A percentile compares a stretch with the other conserved stretches of the same genome.
phyloP scores from a whole-genome alignment of 2,888 invertebrate species.

The Laothoe populi region DNA sequence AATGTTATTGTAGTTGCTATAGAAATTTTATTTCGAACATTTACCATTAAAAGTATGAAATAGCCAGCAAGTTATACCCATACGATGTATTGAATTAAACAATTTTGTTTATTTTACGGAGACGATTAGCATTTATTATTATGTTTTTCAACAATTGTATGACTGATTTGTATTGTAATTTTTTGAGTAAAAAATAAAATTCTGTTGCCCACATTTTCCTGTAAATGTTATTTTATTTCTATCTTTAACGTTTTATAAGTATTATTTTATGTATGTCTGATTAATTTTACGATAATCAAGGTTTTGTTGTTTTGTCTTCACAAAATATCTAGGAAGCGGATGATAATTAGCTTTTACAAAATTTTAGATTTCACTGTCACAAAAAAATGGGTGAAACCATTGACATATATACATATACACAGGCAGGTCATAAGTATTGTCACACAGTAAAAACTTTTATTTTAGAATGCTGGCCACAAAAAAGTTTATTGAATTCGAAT shows the following conservation, averaged over 20 bases:
- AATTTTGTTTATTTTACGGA: slow-evolving; percentile 13
- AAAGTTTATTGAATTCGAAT: too few relatives aligned
- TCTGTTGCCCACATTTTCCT: slow-evolving; percentile 44
- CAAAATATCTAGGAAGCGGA: too few relatives aligned
- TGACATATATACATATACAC: too few relatives aligned
- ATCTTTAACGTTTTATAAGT: neutral
- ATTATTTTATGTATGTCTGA: too few relatives aligned
- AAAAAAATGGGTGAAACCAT: too few relatives aligned
- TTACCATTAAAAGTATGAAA: neutral
- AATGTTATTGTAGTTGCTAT: neutral
- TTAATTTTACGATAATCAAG: too few relatives aligned
- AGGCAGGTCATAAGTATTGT: too few relatives aligned
- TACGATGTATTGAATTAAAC: neutral
- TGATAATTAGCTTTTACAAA: too few relatives aligned
- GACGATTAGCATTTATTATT: slow-evolving; percentile 10
- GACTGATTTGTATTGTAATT: slow-evolving; percentile 30
- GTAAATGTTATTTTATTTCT: slow-evolving; percentile 28
- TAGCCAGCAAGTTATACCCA: slow-evolving; percentile 2
- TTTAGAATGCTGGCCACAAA: too few relatives aligned
- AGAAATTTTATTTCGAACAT: neutral
- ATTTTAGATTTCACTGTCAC: too few relatives aligned
- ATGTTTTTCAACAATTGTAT: slow-evolving; percentile 13
- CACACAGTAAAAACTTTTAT: too few relatives aligned
- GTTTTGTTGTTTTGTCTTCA: too few relatives aligned
- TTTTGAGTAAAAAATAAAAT: slow-evolving; percentile 37